Evolutionary conservation across 2,113 vertebrate genomes (phyloP).

Genomic region (Petaurus breviceps): DNA sequence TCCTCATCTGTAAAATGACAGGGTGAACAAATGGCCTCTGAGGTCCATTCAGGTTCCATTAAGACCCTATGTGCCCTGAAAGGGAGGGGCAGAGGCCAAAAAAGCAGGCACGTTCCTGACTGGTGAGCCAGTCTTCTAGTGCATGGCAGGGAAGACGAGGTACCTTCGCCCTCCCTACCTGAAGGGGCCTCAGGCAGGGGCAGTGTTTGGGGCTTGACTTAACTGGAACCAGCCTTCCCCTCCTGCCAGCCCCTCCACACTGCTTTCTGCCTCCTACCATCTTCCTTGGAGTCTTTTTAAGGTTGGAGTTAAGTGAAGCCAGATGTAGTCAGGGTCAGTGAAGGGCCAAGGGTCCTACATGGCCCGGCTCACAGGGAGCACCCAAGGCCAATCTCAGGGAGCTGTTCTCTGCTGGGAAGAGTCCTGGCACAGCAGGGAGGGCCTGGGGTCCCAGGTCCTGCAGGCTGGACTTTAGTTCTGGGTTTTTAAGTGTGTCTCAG

Average conservation of each 20-base stretch:
- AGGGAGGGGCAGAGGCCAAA: neutral
- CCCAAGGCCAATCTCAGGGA: neutral
- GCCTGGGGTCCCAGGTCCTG: neutral
- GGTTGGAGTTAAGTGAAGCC: neutral
- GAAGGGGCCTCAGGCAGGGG: neutral
- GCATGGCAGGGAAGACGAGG: neutral
- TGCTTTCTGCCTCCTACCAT: neutral
- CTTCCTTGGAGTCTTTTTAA: neutral
- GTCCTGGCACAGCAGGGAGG: neutral
- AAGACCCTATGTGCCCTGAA: neutral
- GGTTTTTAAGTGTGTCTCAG: neutral
- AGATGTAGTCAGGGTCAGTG: neutral
- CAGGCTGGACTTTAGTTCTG: neutral
- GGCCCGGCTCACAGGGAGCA: neutral
- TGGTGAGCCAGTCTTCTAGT: neutral
- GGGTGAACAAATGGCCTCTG: neutral
- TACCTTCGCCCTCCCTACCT: neutral
- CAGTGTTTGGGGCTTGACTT: neutral
- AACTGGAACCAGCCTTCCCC: neutral
- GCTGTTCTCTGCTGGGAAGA: neutral
- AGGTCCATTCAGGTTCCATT: neutral
- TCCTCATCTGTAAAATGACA: too few relatives aligned
- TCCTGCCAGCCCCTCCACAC: neutral
- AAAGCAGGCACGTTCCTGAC: neutral
- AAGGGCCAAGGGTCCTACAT: neutral